Conservation (phyloP, 2,888 invertebrate species). For the Agrochola lota region DNA sequence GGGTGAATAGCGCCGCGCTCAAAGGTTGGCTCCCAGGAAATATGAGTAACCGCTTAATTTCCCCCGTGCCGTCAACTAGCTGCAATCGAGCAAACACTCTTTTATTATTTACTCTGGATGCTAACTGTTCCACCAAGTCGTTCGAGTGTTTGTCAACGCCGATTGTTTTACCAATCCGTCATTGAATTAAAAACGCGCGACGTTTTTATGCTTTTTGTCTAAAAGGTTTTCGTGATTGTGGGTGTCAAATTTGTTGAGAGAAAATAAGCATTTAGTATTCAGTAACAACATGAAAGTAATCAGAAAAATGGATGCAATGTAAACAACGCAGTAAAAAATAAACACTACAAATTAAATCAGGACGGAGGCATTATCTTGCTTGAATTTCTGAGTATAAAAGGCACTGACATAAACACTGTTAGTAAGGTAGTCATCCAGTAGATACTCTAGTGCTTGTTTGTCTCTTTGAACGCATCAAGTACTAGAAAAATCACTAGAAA, state of each 20-base stretch:
- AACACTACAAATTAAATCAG: constrained; percentile 28
- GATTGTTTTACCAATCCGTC: constrained; percentile 38
- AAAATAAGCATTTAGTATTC: neutral
- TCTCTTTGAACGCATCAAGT: constrained; percentile 1
- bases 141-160: constrained; percentile 33
- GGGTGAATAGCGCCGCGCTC: constrained; percentile 45
- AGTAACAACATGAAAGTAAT: constrained; percentile 22
- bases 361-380: constrained; percentile 12
- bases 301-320: constrained; percentile 12
- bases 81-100: constrained; percentile 63
- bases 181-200: constrained; percentile 43
- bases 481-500: neutral
- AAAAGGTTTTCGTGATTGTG: constrained; percentile 34
- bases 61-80: constrained; percentile 60
- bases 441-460: neutral
- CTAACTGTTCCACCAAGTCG: constrained; percentile 48
- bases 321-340: constrained; percentile 33
- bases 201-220: constrained; percentile 19
- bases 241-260: constrained; percentile 11
- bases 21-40: constrained; percentile 45
- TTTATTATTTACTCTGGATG: constrained; percentile 52
- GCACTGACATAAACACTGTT: constrained; percentile 9
- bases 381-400: constrained; percentile 20
- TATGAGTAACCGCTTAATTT: constrained; percentile 70
- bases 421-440: constrained; percentile 9